Evolutionary conservation across 2,797 vertebrate species (phyloP), one percentile per base, ranked within the genome.

Genomic region (Gorsachius magnificus): DNA sequence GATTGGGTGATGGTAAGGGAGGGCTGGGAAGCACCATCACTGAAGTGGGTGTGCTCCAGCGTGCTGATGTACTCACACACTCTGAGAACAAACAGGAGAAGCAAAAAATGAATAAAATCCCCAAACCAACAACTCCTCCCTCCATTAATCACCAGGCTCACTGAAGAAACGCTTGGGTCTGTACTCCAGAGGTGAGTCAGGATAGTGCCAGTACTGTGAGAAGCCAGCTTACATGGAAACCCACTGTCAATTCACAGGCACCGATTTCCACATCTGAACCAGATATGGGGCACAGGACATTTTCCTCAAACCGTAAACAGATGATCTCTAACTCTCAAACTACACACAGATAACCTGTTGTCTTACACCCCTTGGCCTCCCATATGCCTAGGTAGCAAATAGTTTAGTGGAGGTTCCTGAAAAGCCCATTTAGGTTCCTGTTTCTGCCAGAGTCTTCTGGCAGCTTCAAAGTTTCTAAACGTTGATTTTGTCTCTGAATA

Each of bases 1-100:
- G 98, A 92, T 97, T 99, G 99, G 24, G 99, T 99, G 97, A 99
- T 98, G 93, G 99, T 97, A 72, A 99, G 95, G 10, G 99, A 96
- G 25, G 98, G 97, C 96, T 99, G 99, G 2, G 97, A 96, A 41
- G 98, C 93, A 43, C 98, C 97, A 1, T 99, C 99, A 1, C 99
- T 99, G 98, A 99, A 99, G 98, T 99, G 99, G 13, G 96, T 99
- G 97, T 99, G 99, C 94, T 99, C 99, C 97, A 99, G 83, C 0
- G 99, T 99, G 93, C 99, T 99, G 96, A 99, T 98, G 65, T 99
- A 99, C 95, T 99, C 99, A 1, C 99, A 99, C 56, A 99, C 99
- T 96, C 99, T 99, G 95, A 53, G 36, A 92, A 95, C 41, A 94
- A 93, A 85, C 9, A 76, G 38, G 48, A 87, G 74, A 92, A 93